These are phyloP conservation scores for Macrotis lagotis DNA, from an alignment of 2,113 vertebrate genomes.

Conservation along the genomic window DNA sequence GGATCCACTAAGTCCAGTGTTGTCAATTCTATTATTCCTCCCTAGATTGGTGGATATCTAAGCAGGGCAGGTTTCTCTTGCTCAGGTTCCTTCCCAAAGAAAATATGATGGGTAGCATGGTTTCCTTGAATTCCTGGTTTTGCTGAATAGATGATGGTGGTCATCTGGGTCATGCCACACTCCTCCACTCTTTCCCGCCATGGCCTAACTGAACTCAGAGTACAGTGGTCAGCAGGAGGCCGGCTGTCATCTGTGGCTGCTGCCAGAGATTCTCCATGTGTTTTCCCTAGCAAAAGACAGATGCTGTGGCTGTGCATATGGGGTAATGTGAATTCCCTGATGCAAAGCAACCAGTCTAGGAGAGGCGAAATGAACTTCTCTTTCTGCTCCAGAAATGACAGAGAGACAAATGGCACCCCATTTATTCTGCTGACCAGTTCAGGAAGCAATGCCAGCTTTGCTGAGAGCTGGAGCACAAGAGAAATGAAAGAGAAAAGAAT, in stretches of 20 bases:
- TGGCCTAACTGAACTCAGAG: background rate
- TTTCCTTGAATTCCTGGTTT: background rate
- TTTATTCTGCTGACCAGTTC: conserved; percentile 27
- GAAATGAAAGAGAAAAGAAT: background rate
- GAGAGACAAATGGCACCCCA: conserved; percentile 58
- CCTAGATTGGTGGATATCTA: background rate
- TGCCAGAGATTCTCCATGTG: conserved; percentile 10
- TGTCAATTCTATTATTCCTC: background rate
- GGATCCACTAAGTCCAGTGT: background rate
- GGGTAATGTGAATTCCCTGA: conserved; percentile 51
- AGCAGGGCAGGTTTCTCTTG: fast-evolving
- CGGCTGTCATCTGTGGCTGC: conserved; percentile 23
- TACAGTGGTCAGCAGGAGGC: conserved; percentile 21
- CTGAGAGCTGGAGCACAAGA: background rate
- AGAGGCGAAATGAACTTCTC: conserved; percentile 29
- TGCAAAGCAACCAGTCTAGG: background rate
- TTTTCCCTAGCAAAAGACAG: conserved; percentile 44
- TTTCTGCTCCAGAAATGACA: conserved; percentile 45
- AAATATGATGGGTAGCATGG: background rate
- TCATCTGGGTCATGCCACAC: background rate
- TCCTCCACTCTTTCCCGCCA: background rate
- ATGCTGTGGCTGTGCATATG: conserved; percentile 50
- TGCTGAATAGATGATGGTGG: background rate
- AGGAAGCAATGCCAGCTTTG: conserved; percentile 39
- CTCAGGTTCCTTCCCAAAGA: background rate